phyloP scores from a whole-genome alignment of 2,797 vertebrate species.

The Linurgus olivaceus region DNA sequence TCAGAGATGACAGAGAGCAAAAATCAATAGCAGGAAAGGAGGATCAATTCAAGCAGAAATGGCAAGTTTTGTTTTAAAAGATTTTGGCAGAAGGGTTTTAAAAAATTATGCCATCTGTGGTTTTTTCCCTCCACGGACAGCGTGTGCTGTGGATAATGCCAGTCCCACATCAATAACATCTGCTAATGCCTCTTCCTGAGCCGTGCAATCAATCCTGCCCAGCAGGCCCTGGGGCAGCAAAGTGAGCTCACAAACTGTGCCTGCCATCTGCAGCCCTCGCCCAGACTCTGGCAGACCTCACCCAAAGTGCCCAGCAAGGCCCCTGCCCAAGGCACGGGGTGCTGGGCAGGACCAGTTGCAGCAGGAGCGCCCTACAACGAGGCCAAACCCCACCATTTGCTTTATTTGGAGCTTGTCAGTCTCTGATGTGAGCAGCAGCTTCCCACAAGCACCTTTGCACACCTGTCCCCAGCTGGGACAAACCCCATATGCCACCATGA shows the following conservation, averaged over 20 bases:
- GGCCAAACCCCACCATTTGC: not conserved
- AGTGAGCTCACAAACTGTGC: not conserved
- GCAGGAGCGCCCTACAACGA: not conserved
- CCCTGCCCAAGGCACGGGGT: accelerated
- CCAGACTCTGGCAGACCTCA: not conserved
- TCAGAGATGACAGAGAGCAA: not conserved
- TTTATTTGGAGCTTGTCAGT: not conserved
- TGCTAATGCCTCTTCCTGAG: constrained; percentile 29
- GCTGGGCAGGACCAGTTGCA: accelerated
- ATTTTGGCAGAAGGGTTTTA: not conserved
- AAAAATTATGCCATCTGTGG: not conserved
- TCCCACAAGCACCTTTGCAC: not conserved
- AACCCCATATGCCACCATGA: accelerated
- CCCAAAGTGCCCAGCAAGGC: not conserved
- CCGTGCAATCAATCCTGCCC: constrained; percentile 40
- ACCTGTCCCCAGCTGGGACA: not conserved
- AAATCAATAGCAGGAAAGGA: not conserved
- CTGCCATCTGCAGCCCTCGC: constrained; percentile 24
- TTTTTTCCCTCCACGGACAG: not conserved
- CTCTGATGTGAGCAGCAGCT: not conserved
- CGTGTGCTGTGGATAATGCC: not conserved
- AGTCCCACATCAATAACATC: constrained; percentile 50
- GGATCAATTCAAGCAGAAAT: constrained; percentile 6
- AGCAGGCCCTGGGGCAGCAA: not conserved
- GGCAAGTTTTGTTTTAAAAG: constrained; percentile 33